These are phyloP conservation scores for Hymenopus coronatus DNA, from an alignment of 2,888 invertebrate species.

Conservation along the genomic window DNA sequence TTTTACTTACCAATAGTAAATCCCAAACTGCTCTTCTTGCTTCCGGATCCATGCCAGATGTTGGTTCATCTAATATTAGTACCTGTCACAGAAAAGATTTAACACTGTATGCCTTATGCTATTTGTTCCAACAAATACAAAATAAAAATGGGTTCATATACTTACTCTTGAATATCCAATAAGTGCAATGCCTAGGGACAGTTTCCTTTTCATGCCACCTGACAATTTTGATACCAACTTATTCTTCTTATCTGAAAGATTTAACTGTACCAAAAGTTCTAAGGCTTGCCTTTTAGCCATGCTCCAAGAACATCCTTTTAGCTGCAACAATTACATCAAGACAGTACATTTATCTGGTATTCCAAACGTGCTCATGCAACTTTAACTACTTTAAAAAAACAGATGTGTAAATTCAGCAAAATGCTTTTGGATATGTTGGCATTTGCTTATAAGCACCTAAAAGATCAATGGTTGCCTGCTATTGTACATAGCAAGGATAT, in stretches of 20 bases:
- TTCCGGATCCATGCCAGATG: constrained; percentile 89
- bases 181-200: constrained; percentile 82
- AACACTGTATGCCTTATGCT: background rate
- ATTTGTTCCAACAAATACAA: no score
- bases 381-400: no score
- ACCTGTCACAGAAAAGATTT: constrained; percentile 40
- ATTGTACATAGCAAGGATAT: no score
- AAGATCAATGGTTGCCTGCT: no score
- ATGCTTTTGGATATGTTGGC: no score
- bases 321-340: constrained; percentile 45
- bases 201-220: constrained; percentile 90
- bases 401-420: no score
- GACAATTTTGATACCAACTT: constrained; percentile 65
- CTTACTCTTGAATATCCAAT: constrained; percentile 67
- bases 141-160: background rate
- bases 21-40: constrained; percentile 87
- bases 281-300: constrained; percentile 55
- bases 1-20: constrained; percentile 60
- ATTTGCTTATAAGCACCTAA: no score
- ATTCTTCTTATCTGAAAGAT: constrained; percentile 62
- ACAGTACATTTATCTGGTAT: no score
- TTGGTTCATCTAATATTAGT: constrained; percentile 78
- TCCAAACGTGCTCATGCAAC: no score
- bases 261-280: constrained; percentile 59
- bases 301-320: constrained; percentile 57